A percentile compares a stretch with the other conserved stretches of the same genome.
These are phyloP conservation scores for Trialeurodes vaporariorum DNA, from an alignment of 1,140 invertebrate genomes.

Conservation along the genomic window DNA sequence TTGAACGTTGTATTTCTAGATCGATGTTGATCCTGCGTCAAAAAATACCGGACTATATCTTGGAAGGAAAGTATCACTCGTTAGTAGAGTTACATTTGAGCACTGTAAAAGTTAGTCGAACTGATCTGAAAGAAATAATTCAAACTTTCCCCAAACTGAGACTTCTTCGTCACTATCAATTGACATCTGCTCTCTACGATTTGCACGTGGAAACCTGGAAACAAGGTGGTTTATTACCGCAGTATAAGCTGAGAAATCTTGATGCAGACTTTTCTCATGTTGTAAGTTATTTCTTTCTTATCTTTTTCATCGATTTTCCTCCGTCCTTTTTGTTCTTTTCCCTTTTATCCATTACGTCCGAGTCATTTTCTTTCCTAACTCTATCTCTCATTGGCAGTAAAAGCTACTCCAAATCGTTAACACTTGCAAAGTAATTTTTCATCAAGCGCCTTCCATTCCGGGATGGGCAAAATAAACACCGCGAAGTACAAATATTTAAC, in stretches of 20 bases:
- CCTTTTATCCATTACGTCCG: no score
- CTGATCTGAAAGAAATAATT: conserved; percentile 21
- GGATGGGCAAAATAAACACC: no score
- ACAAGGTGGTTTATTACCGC: conserved; percentile 13
- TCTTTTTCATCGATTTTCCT: no score
- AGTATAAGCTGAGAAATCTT: conserved; percentile 25
- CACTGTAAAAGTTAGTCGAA: conserved; percentile 15
- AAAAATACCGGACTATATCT: conserved; percentile 5
- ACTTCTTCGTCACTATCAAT: conserved; percentile 27
- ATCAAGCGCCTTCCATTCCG: no score
- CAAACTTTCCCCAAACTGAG: conserved; percentile 17
- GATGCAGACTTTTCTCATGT: conserved; percentile 32
- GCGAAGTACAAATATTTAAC: no score
- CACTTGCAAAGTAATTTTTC: no score
- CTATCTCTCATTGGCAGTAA: no score
- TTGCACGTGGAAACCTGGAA: conserved; percentile 23
- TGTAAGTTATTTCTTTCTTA: no score
- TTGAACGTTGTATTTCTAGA: no score
- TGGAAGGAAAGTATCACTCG: background rate
- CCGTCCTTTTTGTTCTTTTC: no score
- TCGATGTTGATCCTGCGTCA: background rate
- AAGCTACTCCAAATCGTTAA: no score
- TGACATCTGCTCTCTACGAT: conserved; percentile 24
- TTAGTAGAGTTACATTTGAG: conserved; percentile 26
- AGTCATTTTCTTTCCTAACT: no score